phyloP scores from a whole-genome alignment of 2,888 invertebrate genomes.

The Dryomyza anilis region DNA sequence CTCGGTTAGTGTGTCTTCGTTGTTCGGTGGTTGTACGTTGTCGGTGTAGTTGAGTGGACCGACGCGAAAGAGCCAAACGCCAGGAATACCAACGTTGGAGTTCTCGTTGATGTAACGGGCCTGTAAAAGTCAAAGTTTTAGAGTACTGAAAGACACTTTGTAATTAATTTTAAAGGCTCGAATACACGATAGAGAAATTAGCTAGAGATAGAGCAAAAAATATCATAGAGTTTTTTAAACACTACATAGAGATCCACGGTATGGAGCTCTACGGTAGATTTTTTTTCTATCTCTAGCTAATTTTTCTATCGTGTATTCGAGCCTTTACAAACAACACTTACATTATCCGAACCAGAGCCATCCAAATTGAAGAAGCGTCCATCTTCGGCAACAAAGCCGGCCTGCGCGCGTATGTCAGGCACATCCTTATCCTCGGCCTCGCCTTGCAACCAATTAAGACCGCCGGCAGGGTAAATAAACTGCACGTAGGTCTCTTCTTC shows the following conservation, averaged over 20 bases:
- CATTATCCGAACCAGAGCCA: slow-evolving; percentile 90
- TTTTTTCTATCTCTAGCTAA: no score
- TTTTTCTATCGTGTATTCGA: no score
- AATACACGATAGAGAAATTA: no score
- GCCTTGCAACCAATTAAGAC: slow-evolving; percentile 91
- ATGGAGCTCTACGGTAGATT: no score
- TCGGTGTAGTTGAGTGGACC: slow-evolving; percentile 69
- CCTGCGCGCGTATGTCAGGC: slow-evolving; percentile 91
- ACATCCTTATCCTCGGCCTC: slow-evolving; percentile 75
- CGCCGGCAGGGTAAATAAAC: slow-evolving; percentile 84
- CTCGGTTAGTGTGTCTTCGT: slow-evolving; percentile 61
- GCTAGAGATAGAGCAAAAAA: no score
- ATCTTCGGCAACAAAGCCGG: slow-evolving; percentile 86
- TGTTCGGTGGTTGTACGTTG: slow-evolving; percentile 74
- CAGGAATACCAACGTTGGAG: slow-evolving; percentile 84
- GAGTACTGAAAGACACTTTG: not conserved
- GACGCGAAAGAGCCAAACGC: slow-evolving; percentile 85
- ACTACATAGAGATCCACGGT: no score
- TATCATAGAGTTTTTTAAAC: no score
- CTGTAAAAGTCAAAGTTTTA: slow-evolving; percentile 39
- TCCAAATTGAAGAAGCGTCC: slow-evolving; percentile 76
- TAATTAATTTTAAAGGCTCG: no score
- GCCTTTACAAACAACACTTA: slow-evolving; percentile 59
- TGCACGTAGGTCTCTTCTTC: slow-evolving; percentile 77
- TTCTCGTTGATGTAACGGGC: slow-evolving; percentile 67